Evolutionary conservation across 2,888 invertebrate species (phyloP), one percentile per base, ranked within the genome.

Genomic region (Scaptomyza flava): DNA sequence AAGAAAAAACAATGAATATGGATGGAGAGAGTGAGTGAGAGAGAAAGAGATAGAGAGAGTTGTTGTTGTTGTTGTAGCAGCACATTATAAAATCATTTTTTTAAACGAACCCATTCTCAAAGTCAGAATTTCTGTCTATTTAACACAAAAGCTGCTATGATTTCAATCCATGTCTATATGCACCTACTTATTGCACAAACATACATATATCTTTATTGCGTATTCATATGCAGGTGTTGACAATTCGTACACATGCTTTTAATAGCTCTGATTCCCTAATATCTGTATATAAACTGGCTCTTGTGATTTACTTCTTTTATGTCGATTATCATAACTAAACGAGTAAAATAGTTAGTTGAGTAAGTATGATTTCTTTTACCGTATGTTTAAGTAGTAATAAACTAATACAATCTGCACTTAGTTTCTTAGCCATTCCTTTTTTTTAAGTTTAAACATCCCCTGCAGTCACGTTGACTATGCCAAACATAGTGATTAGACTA

Each of bases 51-150:
- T 33, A 42, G 41, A 27, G 17, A 17, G 42, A 33, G 33, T 33
- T 33, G 33, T 33, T 33, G 31, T 12, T 34, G 33, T 53, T 71
- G 62, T 41, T 17, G 9, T 17, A 14, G 73, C 66, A 56, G 61
- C 66, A 56, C 50, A 75, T 75, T 75, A 74, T 61, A 72, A 74
- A 74, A 42, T 31, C 61, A 75, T 75, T 74, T 74, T 74, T 71
- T 61, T 70, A 38, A 56, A 71, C 34, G 42, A 66, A 56, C 9
- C 17, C 57, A 14, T 14, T 3, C 14, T 2, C 36, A 38, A 14
- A 2, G n/a, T 1, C 1, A 2, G 34, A 11, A 7, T 8, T 14
- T 38, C 17, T 41, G 17, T 4, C 43, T n/a, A 7, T 36, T 23
- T 31, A 20, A 31, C 47, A 23, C 20, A 42, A 30, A 51, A 41